Percentiles rank a stretch among this genome's conserved stretches.
These are phyloP conservation scores for Galerucella calmariensis DNA, from an alignment of 2,888 invertebrate species.

Conservation along the genomic window DNA sequence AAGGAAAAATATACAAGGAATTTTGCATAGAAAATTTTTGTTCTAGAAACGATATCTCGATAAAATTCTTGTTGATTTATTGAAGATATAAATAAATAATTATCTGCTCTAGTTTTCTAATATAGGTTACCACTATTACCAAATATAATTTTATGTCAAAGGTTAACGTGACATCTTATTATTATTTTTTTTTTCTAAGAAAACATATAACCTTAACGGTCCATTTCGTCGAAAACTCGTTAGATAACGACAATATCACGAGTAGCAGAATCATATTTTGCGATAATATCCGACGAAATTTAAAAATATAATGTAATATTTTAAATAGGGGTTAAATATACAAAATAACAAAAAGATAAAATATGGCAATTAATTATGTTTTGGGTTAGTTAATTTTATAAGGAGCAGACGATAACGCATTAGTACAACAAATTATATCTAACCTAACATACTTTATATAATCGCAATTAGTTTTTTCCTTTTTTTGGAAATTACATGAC, in stretches of 20 bases:
- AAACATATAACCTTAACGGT: constrained; percentile 17
- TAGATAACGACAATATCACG: constrained; percentile 18
- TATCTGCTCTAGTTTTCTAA: constrained; percentile 18
- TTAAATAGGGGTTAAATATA: constrained; percentile 8
- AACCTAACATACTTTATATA: background rate
- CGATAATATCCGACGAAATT: constrained; percentile 13
- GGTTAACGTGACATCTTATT: constrained; percentile 25
- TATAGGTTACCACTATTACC: constrained; percentile 29
- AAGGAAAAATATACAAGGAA: too few species aligned
- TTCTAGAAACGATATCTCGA: background rate
- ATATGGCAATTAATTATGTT: background rate
- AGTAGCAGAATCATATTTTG: constrained; percentile 21
- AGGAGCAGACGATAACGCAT: constrained; percentile 1
- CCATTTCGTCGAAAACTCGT: constrained; percentile 23
- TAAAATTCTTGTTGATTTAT: background rate
- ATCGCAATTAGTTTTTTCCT: too few species aligned
- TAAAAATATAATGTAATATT: background rate
- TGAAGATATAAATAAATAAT: background rate
- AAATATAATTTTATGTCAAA: constrained; percentile 27
- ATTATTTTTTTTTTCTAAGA: constrained; percentile 14
- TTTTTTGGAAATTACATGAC: too few species aligned
- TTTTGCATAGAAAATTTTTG: background rate
- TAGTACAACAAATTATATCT: constrained; percentile 1
- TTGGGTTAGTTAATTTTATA: background rate
- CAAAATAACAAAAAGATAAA: background rate